phyloP scores from a whole-genome alignment of 2,888 invertebrate genomes.

The Eulithis prunata region DNA sequence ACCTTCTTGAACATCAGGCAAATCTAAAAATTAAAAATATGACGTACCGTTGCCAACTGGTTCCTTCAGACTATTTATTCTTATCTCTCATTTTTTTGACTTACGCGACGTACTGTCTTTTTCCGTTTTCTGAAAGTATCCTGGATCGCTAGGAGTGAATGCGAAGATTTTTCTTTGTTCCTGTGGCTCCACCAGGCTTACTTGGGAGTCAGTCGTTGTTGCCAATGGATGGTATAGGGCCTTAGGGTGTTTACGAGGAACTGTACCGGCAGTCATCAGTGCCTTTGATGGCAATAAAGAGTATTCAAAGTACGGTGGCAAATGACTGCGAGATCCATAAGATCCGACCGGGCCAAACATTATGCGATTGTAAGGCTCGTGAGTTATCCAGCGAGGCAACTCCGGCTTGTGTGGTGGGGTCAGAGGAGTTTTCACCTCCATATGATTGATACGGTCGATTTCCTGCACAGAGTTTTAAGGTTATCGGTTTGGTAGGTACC shows the following conservation, averaged over 20 bases:
- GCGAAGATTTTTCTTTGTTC: conserved; percentile 47
- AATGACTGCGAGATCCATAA: conserved; percentile 1
- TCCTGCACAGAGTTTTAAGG: conserved; percentile 49
- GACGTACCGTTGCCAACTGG: not conserved
- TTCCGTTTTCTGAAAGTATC: conserved; percentile 51
- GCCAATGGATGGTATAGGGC: not conserved
- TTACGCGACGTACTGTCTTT: conserved; percentile 44
- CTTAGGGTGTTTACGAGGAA: conserved; percentile 15
- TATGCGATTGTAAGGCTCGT: conserved; percentile 42
- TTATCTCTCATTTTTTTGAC: conserved; percentile 33
- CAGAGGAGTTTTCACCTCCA: conserved; percentile 46
- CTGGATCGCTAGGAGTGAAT: conserved; percentile 59
- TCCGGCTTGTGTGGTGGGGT: conserved; percentile 46
- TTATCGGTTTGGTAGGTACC: not conserved
- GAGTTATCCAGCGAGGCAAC: conserved; percentile 45
- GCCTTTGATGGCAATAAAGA: conserved; percentile 10
- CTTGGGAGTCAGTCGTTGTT: conserved; percentile 4
- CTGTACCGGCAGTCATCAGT: not conserved
- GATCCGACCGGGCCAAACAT: conserved; percentile 25
- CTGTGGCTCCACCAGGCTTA: conserved; percentile 25
- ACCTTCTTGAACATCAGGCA: conserved; percentile 34
- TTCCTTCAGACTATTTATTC: not conserved
- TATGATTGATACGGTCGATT: conserved; percentile 59
- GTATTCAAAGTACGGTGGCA: conserved; percentile 8
- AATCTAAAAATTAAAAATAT: conserved; percentile 21